A percentile compares a stretch with the other conserved stretches of the same genome.
These are phyloP conservation scores for Astropecten irregularis DNA, from an alignment of 53 echinoderm and acorn worm genomes.

Conservation along the genomic window DNA sequence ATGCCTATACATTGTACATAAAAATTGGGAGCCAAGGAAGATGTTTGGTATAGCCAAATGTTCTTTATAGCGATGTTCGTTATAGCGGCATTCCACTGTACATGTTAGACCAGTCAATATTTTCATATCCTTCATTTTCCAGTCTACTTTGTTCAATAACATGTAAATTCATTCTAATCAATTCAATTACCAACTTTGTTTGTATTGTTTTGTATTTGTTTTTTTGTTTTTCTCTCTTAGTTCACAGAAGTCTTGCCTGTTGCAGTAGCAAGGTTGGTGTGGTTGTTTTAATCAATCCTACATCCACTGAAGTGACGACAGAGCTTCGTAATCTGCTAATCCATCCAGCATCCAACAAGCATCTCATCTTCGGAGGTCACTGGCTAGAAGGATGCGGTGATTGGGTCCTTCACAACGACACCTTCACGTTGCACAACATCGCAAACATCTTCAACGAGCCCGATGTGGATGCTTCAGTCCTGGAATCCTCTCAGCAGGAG, in stretches of 20 bases:
- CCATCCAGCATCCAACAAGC: slow-evolving; percentile 86
- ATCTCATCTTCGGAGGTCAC: slow-evolving; percentile 86
- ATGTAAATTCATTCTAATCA: no score
- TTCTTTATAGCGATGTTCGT: no score
- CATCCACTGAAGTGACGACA: slow-evolving; percentile 59
- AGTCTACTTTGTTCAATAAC: no score
- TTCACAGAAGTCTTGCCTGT: slow-evolving; percentile 74
- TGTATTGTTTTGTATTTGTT: background rate
- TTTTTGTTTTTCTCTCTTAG: slow-evolving; percentile 52
- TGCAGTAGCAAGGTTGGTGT: slow-evolving; percentile 76
- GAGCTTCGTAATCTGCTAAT: slow-evolving; percentile 79
- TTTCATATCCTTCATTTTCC: no score
- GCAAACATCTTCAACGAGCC: slow-evolving; percentile 76
- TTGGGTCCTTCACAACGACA: slow-evolving; percentile 95
- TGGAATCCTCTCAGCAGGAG: slow-evolving; percentile 70
- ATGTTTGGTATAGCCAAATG: no score
- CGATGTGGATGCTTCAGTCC: slow-evolving; percentile 81
- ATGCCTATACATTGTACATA: no score
- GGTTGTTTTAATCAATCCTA: slow-evolving; percentile 89
- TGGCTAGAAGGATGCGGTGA: slow-evolving; percentile 75
- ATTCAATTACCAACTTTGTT: no score
- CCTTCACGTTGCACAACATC: slow-evolving; percentile 80
- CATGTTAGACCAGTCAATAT: no score
- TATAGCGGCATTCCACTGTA: no score
- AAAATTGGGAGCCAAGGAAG: no score